These are phyloP conservation scores for Myocastor coypus DNA, from an alignment of 2,113 vertebrate genomes.

Conservation along the genomic window DNA sequence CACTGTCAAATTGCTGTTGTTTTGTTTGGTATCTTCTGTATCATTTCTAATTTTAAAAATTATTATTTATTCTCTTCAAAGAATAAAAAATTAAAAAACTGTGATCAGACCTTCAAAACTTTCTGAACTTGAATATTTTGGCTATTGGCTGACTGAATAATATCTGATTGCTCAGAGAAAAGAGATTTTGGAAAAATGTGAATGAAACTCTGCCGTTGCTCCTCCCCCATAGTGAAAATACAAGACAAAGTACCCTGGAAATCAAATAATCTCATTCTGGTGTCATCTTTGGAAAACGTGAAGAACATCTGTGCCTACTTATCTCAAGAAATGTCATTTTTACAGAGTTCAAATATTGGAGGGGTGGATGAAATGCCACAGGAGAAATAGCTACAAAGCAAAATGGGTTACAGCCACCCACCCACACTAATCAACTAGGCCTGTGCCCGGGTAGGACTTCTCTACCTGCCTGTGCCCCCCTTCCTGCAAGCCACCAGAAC, in stretches of 20 bases:
- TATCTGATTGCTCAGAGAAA: background rate
- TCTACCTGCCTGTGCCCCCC: too few relatives aligned
- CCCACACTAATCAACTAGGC: too few relatives aligned
- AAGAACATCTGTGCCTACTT: constrained; percentile 11
- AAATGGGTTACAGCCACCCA: too few relatives aligned
- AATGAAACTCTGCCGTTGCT: background rate
- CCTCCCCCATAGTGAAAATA: background rate
- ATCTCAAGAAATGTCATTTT: constrained; percentile 35
- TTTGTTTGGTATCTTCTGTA: too few relatives aligned
- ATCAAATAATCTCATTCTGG: background rate
- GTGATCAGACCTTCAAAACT: background rate
- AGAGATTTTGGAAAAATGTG: background rate
- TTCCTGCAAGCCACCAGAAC: too few relatives aligned
- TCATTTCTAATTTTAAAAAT: too few relatives aligned
- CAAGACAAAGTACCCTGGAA: background rate
- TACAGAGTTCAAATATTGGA: constrained; percentile 39
- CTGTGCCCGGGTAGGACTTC: too few relatives aligned
- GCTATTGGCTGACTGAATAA: background rate
- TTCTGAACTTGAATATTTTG: constrained; percentile 1
- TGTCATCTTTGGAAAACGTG: background rate
- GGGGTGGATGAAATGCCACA: background rate
- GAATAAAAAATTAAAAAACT: too few relatives aligned
- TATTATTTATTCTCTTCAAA: too few relatives aligned
- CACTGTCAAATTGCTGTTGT: too few relatives aligned
- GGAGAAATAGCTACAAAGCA: constrained; percentile 46